These are phyloP conservation scores for Phaethon lepturus DNA, from an alignment of 2,113 vertebrate genomes.

Conservation along the genomic window DNA sequence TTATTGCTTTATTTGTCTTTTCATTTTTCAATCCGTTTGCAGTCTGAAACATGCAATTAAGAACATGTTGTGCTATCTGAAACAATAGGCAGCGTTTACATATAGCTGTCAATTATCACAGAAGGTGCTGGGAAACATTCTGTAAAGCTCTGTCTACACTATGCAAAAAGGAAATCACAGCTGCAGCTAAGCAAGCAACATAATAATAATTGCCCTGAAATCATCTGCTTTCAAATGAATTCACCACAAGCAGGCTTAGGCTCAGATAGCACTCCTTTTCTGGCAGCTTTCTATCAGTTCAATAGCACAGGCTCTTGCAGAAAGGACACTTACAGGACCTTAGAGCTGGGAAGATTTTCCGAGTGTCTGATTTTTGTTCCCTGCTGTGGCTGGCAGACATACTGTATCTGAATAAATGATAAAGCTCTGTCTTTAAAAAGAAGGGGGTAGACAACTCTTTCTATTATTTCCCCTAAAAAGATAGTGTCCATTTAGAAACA, in stretches of 20 bases:
- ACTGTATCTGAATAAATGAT: not conserved
- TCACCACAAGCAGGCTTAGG: not conserved
- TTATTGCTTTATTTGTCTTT: not conserved
- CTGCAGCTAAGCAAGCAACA: constrained; percentile 37
- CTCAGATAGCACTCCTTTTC: not conserved
- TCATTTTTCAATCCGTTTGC: constrained; percentile 27
- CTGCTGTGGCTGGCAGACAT: not conserved
- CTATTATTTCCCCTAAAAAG: not conserved
- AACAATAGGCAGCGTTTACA: constrained; percentile 45
- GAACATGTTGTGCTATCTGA: constrained; percentile 22
- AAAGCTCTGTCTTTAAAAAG: not conserved
- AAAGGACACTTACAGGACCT: not conserved
- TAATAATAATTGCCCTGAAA: constrained; percentile 51
- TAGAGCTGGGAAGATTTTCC: not conserved
- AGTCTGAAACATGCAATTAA: constrained; percentile 57
- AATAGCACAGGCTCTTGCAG: not conserved
- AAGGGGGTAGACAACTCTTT: not conserved
- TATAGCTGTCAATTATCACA: constrained; percentile 19
- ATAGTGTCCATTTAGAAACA: not conserved
- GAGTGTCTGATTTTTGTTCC: not conserved
- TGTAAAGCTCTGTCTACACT: not conserved
- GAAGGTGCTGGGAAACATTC: constrained; percentile 43
- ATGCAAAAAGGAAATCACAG: constrained; percentile 40
- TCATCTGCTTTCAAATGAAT: constrained; percentile 38
- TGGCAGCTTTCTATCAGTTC: constrained; percentile 1